Evolutionary conservation across 2,888 invertebrate genomes (phyloP).

Genomic region (Lepidochrysops patricia): DNA sequence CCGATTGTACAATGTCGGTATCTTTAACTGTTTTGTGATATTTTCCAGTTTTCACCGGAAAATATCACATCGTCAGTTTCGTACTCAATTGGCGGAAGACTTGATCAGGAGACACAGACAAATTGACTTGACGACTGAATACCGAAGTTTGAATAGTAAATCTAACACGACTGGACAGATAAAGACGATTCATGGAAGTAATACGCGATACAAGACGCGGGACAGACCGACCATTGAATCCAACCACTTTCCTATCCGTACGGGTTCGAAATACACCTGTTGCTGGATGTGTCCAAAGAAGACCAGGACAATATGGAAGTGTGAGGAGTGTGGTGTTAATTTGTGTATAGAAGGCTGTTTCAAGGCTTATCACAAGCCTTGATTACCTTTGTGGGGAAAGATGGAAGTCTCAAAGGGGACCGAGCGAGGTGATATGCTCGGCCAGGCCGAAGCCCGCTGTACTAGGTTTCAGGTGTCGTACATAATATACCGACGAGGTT

Average conservation of each 20-base stretch:
- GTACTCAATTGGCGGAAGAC: conserved; percentile 19
- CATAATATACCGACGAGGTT: too few species aligned
- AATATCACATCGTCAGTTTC: conserved; percentile 20
- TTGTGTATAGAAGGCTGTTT: conserved; percentile 26
- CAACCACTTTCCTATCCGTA: conserved; percentile 24
- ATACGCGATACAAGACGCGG: background rate
- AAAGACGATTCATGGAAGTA: background rate
- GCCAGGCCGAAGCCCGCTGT: too few species aligned
- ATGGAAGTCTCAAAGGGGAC: too few species aligned
- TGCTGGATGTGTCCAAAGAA: conserved; percentile 24
- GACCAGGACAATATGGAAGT: conserved; percentile 27
- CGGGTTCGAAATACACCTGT: conserved; percentile 18
- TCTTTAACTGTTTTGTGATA: conserved; percentile 20
- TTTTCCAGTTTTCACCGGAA: conserved; percentile 15
- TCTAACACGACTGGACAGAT: conserved; percentile 3
- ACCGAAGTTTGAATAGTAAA: background rate
- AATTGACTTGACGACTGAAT: conserved; percentile 17
- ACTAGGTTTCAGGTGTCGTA: too few species aligned
- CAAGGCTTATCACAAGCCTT: conserved; percentile 21
- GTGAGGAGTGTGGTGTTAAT: conserved; percentile 24
- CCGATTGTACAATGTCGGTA: conserved; percentile 6
- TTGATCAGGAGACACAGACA: conserved; percentile 17
- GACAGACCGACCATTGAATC: conserved; percentile 15
- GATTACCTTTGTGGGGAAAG: background rate
- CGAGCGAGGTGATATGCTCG: too few species aligned